These are phyloP conservation scores for Drosophila mulleri DNA, from an alignment of 2,888 invertebrate genomes.

Conservation along the genomic window DNA sequence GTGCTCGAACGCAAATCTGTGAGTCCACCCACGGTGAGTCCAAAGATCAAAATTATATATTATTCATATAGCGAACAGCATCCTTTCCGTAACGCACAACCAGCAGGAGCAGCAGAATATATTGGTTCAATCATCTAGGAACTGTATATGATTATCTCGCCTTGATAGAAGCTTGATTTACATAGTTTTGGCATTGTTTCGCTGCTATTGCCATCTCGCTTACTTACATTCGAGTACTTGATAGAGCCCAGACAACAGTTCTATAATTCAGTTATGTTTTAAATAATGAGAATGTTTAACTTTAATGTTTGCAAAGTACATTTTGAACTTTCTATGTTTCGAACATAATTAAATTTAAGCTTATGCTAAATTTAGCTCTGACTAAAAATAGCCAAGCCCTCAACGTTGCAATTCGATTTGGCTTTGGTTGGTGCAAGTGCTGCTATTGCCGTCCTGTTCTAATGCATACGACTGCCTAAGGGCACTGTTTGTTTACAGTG, in stretches of 20 bases:
- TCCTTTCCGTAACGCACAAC: neutral
- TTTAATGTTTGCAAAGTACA: no score
- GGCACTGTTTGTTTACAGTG: neutral
- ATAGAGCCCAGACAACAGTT: neutral
- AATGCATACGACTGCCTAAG: conserved; percentile 4
- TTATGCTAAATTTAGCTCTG: neutral
- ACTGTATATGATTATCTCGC: conserved; percentile 9
- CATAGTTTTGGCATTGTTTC: neutral
- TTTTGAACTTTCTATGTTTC: neutral
- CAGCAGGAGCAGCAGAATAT: neutral
- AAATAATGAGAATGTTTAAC: no score
- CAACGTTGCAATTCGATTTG: neutral
- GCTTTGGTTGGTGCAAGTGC: neutral
- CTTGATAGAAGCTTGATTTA: neutral
- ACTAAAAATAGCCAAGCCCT: neutral
- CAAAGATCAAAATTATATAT: neutral
- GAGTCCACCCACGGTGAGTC: conserved; percentile 82
- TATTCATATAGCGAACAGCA: neutral
- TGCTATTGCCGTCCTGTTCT: conserved; percentile 15
- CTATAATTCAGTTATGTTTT: neutral
- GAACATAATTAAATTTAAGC: neutral
- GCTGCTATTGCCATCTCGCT: conserved; percentile 12
- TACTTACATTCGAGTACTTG: neutral
- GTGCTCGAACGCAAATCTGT: conserved; percentile 83
- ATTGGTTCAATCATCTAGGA: neutral